Conservation (phyloP, 2,113 vertebrate species). For the Carlito syrichta region DNA sequence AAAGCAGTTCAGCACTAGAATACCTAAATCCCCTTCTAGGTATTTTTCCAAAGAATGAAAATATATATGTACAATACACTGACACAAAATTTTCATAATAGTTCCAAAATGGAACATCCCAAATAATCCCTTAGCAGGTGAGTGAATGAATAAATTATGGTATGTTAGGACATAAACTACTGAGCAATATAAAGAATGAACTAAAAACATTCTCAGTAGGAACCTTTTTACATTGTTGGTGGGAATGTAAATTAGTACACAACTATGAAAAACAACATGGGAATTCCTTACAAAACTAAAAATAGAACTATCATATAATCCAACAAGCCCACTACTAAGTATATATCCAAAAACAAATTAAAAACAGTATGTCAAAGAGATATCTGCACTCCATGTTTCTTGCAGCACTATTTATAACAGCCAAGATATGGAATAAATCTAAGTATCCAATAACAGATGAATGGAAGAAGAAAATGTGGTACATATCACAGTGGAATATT, state of each 20-base stretch:
- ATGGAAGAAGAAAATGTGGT: neutral
- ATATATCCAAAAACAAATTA: neutral
- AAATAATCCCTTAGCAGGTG: neutral
- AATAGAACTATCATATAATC: neutral
- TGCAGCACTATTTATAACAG: neutral
- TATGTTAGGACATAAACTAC: neutral
- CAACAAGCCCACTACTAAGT: neutral
- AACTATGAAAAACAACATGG: neutral
- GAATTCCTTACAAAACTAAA: neutral
- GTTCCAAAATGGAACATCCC: neutral
- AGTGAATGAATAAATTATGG: neutral
- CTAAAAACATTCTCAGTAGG: neutral
- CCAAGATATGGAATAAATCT: neutral
- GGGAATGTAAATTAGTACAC: neutral
- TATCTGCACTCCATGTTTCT: neutral
- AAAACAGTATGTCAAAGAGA: neutral
- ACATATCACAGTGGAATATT: neutral
- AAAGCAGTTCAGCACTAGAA: neutral
- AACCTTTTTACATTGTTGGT: neutral
- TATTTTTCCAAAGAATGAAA: neutral
- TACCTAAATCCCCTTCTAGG: neutral
- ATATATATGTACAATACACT: neutral
- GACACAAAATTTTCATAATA: neutral
- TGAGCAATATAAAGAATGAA: neutral
- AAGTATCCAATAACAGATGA: neutral